Conservation (phyloP, 2,888 invertebrate species). For the Taenaris catops region DNA sequence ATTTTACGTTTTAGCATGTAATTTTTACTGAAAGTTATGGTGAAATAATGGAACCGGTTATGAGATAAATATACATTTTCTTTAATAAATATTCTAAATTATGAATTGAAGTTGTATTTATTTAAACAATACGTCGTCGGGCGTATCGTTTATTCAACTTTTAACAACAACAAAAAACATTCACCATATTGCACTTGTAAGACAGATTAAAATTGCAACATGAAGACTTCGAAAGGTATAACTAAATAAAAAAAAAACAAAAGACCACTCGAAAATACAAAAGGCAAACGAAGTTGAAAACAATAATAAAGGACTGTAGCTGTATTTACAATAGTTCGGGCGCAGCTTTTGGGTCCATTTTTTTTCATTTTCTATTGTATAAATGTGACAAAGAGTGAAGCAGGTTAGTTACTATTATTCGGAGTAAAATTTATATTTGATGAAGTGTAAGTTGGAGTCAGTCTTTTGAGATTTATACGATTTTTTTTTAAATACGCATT, state of each 20-base stretch:
- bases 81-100: no score
- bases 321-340: slow-evolving; percentile 43
- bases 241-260: no score
- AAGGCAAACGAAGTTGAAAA: slow-evolving; percentile 51
- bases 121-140: no score
- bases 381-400: slow-evolving; percentile 42
- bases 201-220: slow-evolving; percentile 15
- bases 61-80: no score
- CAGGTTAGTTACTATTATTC: slow-evolving; percentile 65
- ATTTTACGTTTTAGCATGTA: no score
- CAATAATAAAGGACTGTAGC: slow-evolving; percentile 60
- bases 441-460: slow-evolving; percentile 73
- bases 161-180: no score
- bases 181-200: slow-evolving; percentile 8
- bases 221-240: slow-evolving; percentile 28
- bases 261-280: slow-evolving; percentile 47
- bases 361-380: slow-evolving; percentile 46
- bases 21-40: no score
- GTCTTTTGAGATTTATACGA: slow-evolving; percentile 58
- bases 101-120: no score
- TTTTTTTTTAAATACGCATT: slow-evolving; percentile 17
- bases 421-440: slow-evolving; percentile 71
- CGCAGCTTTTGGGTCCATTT: slow-evolving; percentile 27
- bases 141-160: no score
- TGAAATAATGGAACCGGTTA: no score